These are phyloP conservation scores for Aporophyla nigra DNA, from an alignment of 2,888 invertebrate genomes.

Conservation along the genomic window DNA sequence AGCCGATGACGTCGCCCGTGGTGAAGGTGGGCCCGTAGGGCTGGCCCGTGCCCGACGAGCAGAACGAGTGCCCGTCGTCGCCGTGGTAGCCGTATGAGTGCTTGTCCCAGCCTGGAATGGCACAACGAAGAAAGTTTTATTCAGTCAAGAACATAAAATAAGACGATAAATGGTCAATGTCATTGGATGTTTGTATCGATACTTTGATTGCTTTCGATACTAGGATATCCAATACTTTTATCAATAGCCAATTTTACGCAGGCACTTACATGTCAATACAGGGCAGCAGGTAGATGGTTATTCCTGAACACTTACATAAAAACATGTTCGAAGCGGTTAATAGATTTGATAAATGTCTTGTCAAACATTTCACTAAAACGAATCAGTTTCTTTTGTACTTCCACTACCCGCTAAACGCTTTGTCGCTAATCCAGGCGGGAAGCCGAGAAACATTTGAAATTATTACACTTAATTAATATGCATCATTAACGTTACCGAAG, in stretches of 20 bases:
- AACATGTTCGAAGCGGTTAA: no score
- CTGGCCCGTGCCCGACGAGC: constrained; percentile 99
- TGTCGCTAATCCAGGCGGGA: constrained; percentile 8
- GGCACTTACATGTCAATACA: background rate
- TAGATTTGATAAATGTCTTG: background rate
- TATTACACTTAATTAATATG: background rate
- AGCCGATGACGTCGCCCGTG: constrained; percentile 99
- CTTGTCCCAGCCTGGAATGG: constrained; percentile 97
- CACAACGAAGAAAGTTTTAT: background rate
- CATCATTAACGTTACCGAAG: background rate
- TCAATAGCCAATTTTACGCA: background rate
- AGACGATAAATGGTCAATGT: background rate
- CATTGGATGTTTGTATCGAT: background rate
- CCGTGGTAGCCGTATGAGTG: constrained; percentile 99
- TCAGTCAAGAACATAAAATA: background rate
- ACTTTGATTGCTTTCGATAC: background rate
- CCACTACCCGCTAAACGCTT: constrained; percentile 20
- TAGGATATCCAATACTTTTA: background rate
- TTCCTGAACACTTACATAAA: constrained; percentile 1
- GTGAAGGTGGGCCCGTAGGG: constrained; percentile 99
- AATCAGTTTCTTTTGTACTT: constrained; percentile 21
- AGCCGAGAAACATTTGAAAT: background rate
- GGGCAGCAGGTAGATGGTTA: background rate
- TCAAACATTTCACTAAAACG: constrained; percentile 1
- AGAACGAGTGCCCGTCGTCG: constrained; percentile 99